Percentiles rank a stretch among this genome's conserved stretches.
Conservation (phyloP, 2,797 vertebrate genomes). For the Pitangus sulphuratus region DNA sequence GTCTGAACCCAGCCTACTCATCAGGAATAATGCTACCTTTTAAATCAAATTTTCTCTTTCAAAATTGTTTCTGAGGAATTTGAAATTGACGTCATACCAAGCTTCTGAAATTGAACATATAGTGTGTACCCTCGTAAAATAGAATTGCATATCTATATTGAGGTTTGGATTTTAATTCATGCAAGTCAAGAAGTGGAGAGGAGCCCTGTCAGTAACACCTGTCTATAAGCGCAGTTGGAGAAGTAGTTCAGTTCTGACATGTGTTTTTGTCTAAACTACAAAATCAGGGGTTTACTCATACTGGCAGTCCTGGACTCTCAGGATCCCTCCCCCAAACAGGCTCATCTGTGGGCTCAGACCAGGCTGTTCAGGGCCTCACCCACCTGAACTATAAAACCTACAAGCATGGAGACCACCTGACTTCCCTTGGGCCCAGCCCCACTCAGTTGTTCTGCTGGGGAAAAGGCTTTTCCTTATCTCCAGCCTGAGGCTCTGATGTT, state of each 20-base stretch:
- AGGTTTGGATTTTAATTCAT: background rate
- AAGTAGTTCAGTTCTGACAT: background rate
- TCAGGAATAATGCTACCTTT: background rate
- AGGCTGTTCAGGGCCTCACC: background rate
- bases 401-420: rapidly evolving
- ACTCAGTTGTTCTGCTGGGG: rapidly evolving
- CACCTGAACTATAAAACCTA: rapidly evolving
- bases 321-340: background rate
- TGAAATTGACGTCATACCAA: background rate
- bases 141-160: background rate
- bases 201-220: background rate
- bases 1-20: background rate
- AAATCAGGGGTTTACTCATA: background rate
- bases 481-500: background rate
- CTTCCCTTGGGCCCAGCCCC: rapidly evolving
- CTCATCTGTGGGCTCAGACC: background rate
- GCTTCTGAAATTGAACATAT: background rate
- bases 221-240: background rate
- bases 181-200: background rate
- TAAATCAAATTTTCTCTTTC: background rate
- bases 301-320: background rate
- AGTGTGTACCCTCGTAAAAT: background rate
- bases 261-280: background rate
- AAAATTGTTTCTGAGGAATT: background rate
- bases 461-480: background rate